Evolutionary conservation across 2,797 vertebrate genomes (phyloP).

Genomic region (Manis crassicaudata): DNA sequence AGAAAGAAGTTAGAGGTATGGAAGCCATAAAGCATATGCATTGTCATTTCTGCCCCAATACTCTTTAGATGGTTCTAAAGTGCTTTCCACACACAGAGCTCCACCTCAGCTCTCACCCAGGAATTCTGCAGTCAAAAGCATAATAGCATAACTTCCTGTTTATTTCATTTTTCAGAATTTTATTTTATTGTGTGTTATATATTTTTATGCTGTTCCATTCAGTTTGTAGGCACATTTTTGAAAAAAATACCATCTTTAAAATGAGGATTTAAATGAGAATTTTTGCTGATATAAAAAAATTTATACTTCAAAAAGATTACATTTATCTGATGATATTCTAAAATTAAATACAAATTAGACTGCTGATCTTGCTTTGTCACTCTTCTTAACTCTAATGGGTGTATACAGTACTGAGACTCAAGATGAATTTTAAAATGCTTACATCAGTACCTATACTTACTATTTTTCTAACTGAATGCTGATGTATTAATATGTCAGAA

Average conservation of each 20-base stretch:
- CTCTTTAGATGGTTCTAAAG: neutral
- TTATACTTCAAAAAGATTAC: neutral
- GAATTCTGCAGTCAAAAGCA: neutral
- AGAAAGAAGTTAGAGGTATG: neutral
- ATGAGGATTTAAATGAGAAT: neutral
- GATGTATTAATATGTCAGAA: neutral
- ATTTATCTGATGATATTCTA: neutral
- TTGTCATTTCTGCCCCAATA: neutral
- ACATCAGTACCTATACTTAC: neutral
- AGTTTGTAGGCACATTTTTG: neutral
- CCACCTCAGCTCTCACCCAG: neutral
- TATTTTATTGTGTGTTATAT: neutral
- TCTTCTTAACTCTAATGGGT: neutral
- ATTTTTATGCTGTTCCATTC: neutral
- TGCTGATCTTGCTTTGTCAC: neutral
- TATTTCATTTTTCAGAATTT: neutral
- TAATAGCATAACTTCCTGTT: neutral
- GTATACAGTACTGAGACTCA: neutral
- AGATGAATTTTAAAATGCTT: neutral
- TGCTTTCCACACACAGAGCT: neutral
- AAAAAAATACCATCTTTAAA: neutral
- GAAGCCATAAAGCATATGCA: neutral
- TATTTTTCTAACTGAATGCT: neutral
- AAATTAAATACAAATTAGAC: slow-evolving; percentile 15
- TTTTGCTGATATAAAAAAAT: neutral